These are phyloP conservation scores for Ctenopoma kingsleyae DNA, from an alignment of 2,797 vertebrate species.

Conservation along the genomic window DNA sequence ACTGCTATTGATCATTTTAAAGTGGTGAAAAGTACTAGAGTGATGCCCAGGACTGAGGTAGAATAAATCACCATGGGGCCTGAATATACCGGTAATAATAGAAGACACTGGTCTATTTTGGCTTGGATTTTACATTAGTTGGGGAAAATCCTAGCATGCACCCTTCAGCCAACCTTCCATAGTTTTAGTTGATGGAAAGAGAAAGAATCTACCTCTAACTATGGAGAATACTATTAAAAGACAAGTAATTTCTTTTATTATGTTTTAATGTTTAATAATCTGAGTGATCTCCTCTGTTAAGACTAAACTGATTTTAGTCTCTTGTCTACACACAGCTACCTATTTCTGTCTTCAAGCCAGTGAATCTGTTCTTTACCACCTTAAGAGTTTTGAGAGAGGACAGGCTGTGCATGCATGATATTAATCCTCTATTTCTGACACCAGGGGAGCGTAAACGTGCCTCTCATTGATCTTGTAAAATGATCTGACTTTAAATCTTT, in stretches of 20 bases:
- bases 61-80: conserved; percentile 26
- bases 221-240: neutral
- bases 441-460: conserved; percentile 58
- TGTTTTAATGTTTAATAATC: conserved; percentile 38
- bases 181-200: conserved; percentile 7
- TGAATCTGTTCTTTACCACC: conserved; percentile 36
- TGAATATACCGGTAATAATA: conserved; percentile 16
- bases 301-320: conserved; percentile 18
- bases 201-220: conserved; percentile 5
- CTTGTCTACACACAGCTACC: conserved; percentile 9
- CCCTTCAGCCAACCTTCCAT: conserved; percentile 9
- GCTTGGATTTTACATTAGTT: conserved; percentile 1
- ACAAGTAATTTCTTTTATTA: conserved; percentile 6
- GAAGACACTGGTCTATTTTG: conserved; percentile 25
- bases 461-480: conserved; percentile 70
- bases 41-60: neutral
- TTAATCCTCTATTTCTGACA: conserved; percentile 60
- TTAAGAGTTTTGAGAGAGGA: conserved; percentile 37
- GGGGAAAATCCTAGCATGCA: conserved; percentile 7
- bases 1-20: conserved; percentile 37
- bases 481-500: conserved; percentile 59
- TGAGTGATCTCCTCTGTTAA: conserved; percentile 13
- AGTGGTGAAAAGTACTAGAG: conserved; percentile 29
- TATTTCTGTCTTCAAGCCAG: conserved; percentile 26
- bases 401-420: conserved; percentile 60